Percentiles rank a stretch among this genome's conserved stretches.
Evolutionary conservation across 2,888 invertebrate species (phyloP).

Genomic region (Pammene fasciana): DNA sequence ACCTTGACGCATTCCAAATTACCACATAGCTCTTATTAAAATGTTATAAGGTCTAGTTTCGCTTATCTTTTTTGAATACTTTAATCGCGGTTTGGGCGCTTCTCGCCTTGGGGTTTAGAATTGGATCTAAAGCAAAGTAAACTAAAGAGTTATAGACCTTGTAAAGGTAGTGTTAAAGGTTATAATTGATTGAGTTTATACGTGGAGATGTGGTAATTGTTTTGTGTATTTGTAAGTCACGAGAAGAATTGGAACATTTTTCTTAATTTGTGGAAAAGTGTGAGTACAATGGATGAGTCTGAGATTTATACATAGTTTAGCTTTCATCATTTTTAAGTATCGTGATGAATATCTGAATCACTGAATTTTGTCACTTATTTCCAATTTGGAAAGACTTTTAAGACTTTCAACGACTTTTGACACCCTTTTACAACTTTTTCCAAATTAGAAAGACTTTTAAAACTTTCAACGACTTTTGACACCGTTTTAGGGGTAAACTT

Average conservation of each 20-base stretch:
- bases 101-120: constrained; percentile 7
- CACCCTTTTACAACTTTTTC: too few relatives aligned
- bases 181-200: not conserved
- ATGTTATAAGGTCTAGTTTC: not conserved
- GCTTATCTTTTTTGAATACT: not conserved
- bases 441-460: too few relatives aligned
- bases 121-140: too few relatives aligned
- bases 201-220: constrained; percentile 12
- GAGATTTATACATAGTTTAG: not conserved
- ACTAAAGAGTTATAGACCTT: not conserved
- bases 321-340: constrained; percentile 8
- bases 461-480: too few relatives aligned
- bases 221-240: constrained; percentile 25
- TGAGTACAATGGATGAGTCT: constrained; percentile 6
- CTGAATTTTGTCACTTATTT: too few relatives aligned
- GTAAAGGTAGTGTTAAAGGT: not conserved
- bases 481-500: too few relatives aligned
- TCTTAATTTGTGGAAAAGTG: constrained; percentile 25
- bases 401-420: too few relatives aligned
- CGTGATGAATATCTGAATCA: not conserved
- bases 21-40: constrained; percentile 8
- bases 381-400: too few relatives aligned
- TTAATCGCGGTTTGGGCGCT: constrained; percentile 9
- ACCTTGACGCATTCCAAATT: constrained; percentile 38
- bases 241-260: constrained; percentile 15